These are phyloP conservation scores for Dinomys branickii DNA, from an alignment of 2,113 vertebrate species.

Conservation along the genomic window DNA sequence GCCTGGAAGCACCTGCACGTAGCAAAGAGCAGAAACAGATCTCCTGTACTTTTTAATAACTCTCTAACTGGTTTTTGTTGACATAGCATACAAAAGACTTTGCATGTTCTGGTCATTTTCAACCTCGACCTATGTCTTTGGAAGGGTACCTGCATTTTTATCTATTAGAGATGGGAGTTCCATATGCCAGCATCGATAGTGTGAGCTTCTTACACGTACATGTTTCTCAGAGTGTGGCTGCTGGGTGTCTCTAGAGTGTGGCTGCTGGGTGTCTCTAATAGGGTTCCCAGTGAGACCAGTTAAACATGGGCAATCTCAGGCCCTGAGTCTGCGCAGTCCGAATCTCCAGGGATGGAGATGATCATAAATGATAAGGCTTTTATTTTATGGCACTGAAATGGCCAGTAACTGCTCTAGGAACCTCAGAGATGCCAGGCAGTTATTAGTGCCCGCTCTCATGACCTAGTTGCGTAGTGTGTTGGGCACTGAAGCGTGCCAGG, in stretches of 20 bases:
- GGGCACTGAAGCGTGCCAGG: neutral
- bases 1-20: neutral
- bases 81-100: neutral
- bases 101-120: neutral
- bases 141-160: neutral
- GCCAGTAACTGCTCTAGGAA: neutral
- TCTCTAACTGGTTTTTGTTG: neutral
- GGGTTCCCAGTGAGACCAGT: neutral
- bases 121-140: neutral
- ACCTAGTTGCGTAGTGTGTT: neutral
- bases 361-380: neutral
- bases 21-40: neutral
- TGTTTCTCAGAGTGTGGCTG: neutral
- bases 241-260: slow-evolving; percentile 1
- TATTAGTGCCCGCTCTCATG: neutral
- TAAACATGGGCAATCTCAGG: neutral
- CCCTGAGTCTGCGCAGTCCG: neutral
- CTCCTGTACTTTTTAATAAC: neutral
- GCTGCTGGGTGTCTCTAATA: neutral
- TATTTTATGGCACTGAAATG: neutral
- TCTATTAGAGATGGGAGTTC: neutral
- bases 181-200: neutral
- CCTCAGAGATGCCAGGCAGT: neutral
- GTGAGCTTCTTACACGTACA: neutral
- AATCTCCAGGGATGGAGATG: neutral